These are phyloP conservation scores for Brachyhypopomus occidentalis DNA, from an alignment of 2,113 vertebrate genomes.

Conservation along the genomic window DNA sequence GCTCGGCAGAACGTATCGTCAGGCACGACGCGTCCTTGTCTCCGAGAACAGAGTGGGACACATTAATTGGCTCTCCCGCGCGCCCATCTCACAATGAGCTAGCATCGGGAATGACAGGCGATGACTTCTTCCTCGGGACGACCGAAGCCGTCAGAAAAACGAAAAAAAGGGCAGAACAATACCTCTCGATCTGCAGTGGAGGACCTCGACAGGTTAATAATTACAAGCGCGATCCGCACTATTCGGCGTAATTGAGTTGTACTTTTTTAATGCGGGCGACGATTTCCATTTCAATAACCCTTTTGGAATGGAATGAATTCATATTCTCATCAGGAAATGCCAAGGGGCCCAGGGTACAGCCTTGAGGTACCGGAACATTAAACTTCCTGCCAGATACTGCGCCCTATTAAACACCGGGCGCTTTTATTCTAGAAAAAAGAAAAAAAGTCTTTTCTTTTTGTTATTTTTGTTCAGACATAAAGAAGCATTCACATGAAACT, in stretches of 20 bases:
- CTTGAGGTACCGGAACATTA: constrained; percentile 4
- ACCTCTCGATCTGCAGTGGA: neutral
- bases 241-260: constrained; percentile 41
- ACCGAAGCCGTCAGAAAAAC: constrained; percentile 30
- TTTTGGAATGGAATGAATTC: constrained; percentile 28
- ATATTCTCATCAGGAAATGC: constrained; percentile 35
- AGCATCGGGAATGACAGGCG: constrained; percentile 28
- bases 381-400: constrained; percentile 19
- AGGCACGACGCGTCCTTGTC: constrained; percentile 20
- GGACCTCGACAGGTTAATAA: constrained; percentile 50
- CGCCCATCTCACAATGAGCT: constrained; percentile 1
- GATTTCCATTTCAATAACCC: constrained; percentile 23
- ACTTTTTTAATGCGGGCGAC: neutral
- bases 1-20: constrained; percentile 7
- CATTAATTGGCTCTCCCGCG: constrained; percentile 43
- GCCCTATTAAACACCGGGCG: constrained; percentile 5
- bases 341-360: neutral
- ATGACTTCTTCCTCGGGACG: constrained; percentile 27
- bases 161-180: constrained; percentile 23
- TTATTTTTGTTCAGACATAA: too few relatives aligned
- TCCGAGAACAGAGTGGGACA: constrained; percentile 39
- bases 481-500: too few relatives aligned
- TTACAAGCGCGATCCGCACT: constrained; percentile 23
- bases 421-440: neutral
- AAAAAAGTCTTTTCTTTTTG: too few relatives aligned